Conservation (phyloP, 2,888 invertebrate genomes). For the Drosophila anceps region DNA sequence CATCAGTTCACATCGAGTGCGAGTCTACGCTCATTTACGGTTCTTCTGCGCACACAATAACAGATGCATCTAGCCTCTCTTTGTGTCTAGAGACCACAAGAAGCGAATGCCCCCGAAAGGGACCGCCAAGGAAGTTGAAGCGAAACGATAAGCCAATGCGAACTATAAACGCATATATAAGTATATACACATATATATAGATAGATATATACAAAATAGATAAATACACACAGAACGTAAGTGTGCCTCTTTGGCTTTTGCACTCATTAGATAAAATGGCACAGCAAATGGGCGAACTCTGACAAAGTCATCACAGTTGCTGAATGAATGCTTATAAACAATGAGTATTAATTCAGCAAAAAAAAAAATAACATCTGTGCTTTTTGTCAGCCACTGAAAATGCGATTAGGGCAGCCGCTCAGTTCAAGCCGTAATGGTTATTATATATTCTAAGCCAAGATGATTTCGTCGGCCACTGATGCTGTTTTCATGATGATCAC, state of each 20-base stretch:
- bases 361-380: conserved; percentile 41
- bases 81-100: conserved; percentile 41
- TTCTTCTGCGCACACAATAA: conserved; percentile 13
- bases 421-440: conserved; percentile 15
- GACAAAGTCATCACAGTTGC: conserved; percentile 57
- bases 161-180: conserved; percentile 22
- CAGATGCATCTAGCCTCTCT: conserved; percentile 19
- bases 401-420: conserved; percentile 29
- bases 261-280: conserved; percentile 62
- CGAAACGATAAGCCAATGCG: conserved; percentile 62
- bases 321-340: conserved; percentile 43
- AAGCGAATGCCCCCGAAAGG: conserved; percentile 41
- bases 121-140: conserved; percentile 66
- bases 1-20: conserved; percentile 55
- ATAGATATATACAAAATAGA: conserved; percentile 42
- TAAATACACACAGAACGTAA: conserved; percentile 35
- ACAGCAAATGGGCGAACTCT: conserved; percentile 47
- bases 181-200: neutral
- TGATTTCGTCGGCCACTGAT: conserved; percentile 27
- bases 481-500: conserved; percentile 17
- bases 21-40: conserved; percentile 31
- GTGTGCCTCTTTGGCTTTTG: conserved; percentile 28
- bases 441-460: conserved; percentile 52
- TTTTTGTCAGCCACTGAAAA: conserved; percentile 34
- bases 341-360: conserved; percentile 51